A percentile compares a stretch with the other conserved stretches of the same genome.
These are phyloP conservation scores for Muscidifurax raptorellus DNA, from an alignment of 1,140 invertebrate genomes.

Conservation along the genomic window DNA sequence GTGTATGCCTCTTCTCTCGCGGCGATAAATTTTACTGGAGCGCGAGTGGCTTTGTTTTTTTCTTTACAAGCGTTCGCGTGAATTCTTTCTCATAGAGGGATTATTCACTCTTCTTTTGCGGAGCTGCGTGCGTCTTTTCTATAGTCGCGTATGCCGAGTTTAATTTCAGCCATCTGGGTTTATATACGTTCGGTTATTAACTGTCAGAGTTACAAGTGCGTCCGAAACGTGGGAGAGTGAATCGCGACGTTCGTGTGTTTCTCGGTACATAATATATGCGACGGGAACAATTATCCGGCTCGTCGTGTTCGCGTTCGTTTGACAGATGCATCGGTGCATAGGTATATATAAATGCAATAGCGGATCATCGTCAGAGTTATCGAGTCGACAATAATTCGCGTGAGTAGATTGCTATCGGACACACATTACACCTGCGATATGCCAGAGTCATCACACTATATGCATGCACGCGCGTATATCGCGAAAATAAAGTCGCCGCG, in stretches of 20 bases:
- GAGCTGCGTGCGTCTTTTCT: background rate
- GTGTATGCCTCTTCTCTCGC: background rate
- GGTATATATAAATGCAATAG: too few species aligned
- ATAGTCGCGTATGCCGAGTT: too few species aligned
- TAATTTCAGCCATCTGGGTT: too few species aligned
- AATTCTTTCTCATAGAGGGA: background rate
- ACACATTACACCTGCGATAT: background rate
- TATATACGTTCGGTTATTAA: too few species aligned
- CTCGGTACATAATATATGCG: too few species aligned
- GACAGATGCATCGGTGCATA: background rate
- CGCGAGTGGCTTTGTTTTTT: background rate
- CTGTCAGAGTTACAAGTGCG: too few species aligned
- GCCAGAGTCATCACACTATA: too few species aligned
- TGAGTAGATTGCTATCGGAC: background rate
- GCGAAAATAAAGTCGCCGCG: background rate
- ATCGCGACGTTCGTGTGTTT: too few species aligned
- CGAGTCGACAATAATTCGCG: background rate
- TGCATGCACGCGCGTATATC: background rate
- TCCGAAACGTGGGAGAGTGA: too few species aligned
- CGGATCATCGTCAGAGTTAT: background rate
- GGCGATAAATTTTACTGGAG: slow-evolving; percentile 3
- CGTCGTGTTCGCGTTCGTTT: too few species aligned
- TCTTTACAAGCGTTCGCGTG: background rate
- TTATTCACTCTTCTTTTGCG: background rate
- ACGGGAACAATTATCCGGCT: too few species aligned